Percentiles rank a stretch among this genome's conserved stretches.
Evolutionary conservation across 2,113 vertebrate genomes (phyloP).

Genomic region (Phalacrocorax carbo): DNA sequence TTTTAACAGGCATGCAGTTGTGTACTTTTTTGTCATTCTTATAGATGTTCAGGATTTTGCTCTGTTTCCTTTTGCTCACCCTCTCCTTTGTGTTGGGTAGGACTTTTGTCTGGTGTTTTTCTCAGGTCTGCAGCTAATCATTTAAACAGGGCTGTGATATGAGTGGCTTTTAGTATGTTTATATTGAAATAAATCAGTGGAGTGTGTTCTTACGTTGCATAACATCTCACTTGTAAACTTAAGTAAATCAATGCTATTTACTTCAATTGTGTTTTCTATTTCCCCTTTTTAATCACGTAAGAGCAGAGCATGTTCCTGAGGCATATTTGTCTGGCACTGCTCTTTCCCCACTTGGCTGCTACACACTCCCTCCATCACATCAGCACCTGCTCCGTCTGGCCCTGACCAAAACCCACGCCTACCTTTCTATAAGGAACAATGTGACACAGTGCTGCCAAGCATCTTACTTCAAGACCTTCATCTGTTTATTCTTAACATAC

Average conservation of each 20-base stretch:
- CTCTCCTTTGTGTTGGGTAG: neutral
- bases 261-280: neutral
- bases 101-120: neutral
- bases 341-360: neutral
- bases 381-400: neutral
- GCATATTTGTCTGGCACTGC: neutral
- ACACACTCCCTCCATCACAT: fast-evolving
- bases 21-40: neutral
- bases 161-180: neutral
- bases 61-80: neutral
- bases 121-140: neutral
- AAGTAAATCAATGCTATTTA: neutral
- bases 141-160: neutral
- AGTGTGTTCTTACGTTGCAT: neutral
- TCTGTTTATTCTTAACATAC: neutral
- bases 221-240: neutral
- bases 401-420: neutral
- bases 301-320: fast-evolving
- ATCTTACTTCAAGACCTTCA: neutral
- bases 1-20: neutral
- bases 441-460: neutral
- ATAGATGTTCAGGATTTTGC: neutral
- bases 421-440: neutral
- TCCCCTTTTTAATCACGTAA: fast-evolving
- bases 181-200: neutral